Percentiles rank a stretch among this genome's conserved stretches.
Conservation (phyloP, 2,113 vertebrate genomes). For the Vireo altiloquus region DNA sequence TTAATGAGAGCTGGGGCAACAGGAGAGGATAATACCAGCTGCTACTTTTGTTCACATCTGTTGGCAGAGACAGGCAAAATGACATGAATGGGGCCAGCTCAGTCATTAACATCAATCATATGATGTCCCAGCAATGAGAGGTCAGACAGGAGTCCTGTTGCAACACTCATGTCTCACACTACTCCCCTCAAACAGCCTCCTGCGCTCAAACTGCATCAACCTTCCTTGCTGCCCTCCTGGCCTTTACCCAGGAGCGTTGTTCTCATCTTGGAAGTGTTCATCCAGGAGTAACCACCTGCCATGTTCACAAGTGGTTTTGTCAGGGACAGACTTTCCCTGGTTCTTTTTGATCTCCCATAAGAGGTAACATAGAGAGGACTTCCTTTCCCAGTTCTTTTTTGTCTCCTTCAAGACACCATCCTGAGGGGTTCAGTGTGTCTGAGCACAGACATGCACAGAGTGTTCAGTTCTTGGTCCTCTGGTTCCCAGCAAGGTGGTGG, state of each 20-base stretch:
- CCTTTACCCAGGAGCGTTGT: background rate
- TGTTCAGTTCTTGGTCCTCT: background rate
- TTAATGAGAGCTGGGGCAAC: background rate
- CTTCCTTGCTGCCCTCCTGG: background rate
- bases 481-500: background rate
- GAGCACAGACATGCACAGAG: background rate
- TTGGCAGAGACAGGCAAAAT: background rate
- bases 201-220: background rate
- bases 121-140: accelerated
- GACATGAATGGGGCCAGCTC: background rate
- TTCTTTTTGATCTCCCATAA: background rate
- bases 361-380: background rate
- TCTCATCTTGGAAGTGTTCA: background rate
- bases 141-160: background rate
- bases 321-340: background rate
- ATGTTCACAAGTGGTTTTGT: accelerated
- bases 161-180: background rate
- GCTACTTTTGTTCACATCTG: background rate
- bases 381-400: background rate
- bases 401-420: background rate
- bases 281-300: background rate
- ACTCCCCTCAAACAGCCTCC: background rate
- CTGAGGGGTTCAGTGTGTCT: background rate
- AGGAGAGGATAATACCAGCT: background rate
- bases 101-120: background rate